These are phyloP conservation scores for Zygogramma bicolorata DNA, from an alignment of 2,888 invertebrate species.

Conservation along the genomic window DNA sequence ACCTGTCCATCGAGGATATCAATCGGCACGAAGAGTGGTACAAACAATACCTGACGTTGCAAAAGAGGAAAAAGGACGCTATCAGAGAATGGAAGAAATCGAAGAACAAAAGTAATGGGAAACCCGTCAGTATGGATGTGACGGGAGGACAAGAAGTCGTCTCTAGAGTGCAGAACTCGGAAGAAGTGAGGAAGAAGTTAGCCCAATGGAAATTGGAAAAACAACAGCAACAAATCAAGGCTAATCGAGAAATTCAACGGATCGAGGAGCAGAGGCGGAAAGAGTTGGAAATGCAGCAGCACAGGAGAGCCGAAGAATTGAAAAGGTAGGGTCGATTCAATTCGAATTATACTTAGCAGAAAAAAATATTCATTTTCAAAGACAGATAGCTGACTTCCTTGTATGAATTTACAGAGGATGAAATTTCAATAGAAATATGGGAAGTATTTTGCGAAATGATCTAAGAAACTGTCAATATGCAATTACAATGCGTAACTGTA, in stretches of 20 bases:
- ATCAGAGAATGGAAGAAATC: constrained; percentile 66
- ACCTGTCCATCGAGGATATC: constrained; percentile 63
- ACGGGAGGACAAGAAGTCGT: background rate
- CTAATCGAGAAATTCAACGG: constrained; percentile 48
- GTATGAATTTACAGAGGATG: too few species aligned
- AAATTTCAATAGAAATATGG: too few species aligned
- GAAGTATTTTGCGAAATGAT: too few species aligned
- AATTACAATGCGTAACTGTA: too few species aligned
- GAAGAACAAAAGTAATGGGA: constrained; percentile 51
- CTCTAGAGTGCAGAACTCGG: constrained; percentile 18
- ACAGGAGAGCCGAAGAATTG: constrained; percentile 52
- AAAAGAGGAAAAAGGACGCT: constrained; percentile 64
- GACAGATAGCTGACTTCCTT: too few species aligned
- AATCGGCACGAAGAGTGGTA: constrained; percentile 69
- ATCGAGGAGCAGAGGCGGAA: constrained; percentile 38
- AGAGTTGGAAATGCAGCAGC: constrained; percentile 50
- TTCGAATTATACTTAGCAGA: too few species aligned
- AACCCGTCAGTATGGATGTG: background rate
- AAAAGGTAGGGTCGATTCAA: too few species aligned
- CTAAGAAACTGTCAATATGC: too few species aligned
- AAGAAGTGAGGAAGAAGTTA: constrained; percentile 46
- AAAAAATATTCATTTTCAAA: too few species aligned
- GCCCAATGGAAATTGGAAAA: constrained; percentile 56
- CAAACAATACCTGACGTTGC: constrained; percentile 65
- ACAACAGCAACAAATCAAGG: constrained; percentile 61